Base-by-base conservation (phyloP, 2,888 invertebrate genomes). In the Callosobruchus maculatus region DNA sequence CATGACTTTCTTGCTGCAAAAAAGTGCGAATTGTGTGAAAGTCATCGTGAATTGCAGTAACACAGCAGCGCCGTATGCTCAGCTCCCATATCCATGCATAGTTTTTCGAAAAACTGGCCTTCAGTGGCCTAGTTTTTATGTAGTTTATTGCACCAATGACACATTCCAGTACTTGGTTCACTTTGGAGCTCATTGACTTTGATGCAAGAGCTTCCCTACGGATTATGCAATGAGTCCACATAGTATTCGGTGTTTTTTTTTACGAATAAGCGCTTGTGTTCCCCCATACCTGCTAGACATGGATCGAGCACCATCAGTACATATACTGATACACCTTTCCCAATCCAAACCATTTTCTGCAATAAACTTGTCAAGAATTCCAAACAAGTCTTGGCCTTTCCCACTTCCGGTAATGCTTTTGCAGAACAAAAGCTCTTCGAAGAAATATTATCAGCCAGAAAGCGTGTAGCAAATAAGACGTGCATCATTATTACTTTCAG, bases 21-120 rank as follows among this genome's bases (percentile, higher is more conserved):
- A 77, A 77, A 73, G 69, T 74, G 21, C 49, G 72, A 68, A 77
- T 70, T 74, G 70, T 73, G 75, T 30, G 74, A 78, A 73, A 77
- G 75, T 75, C 74, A 77, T 73, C 76, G 74, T 73, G 72, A 73
- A 72, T 26, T 66, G n/a, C 72, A 21, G 22, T 72, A 70, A 26
- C 21, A 74, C 18, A 75, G 30, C 31, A 74, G 31, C 7, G 73
- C 20, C 21, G 71, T 70, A n/a, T n/a, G n/a, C n/a, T n/a, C n/a
- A n/a, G n/a, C n/a, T n/a, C n/a, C n/a, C n/a, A n/a, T n/a, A n/a
- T n/a, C n/a, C n/a, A n/a, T n/a, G n/a, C n/a, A n/a, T n/a, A n/a
- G n/a, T n/a, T n/a, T n/a, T n/a, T n/a, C n/a, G 76, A 76, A 69
- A 76, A 21, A 31, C 74, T 76, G 67, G 72, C 21, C 71, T 76